Base-by-base conservation (phyloP, 2,888 invertebrate species). In the Hypercompe scribonia region DNA sequence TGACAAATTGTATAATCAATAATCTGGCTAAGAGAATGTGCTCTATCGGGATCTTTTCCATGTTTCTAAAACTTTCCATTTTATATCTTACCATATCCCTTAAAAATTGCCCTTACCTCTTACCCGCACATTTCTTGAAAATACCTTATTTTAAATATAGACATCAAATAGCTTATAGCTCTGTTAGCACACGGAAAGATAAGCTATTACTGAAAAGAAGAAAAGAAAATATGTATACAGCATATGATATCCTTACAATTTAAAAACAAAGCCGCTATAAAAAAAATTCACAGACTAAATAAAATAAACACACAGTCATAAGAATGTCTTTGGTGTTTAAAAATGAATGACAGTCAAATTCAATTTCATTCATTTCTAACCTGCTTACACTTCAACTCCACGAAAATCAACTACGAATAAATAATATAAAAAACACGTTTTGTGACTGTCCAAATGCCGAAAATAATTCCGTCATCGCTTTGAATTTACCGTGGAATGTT, bases 401-500 rank as follows among this genome's bases (percentile, higher is more conserved):
- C n/a, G 33, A 69, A 33, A 73, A 65, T 68, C 42, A 54, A 58
- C 66, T 46, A 66, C 31, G 15, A 46, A 34, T 21, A 74, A 76
- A 75, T 75, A 79, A 69, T 75, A 69, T 33, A 66, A 71, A 71
- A 75, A 69, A 76, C 66, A 72, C 70, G 81, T 78, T 79, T 24
- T 46, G 68, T 74, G 69, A 76, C 65, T 75, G 83, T 75, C 70
- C 80, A 66, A 84, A 80, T 46, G 74, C 69, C 76, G 64, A 79
- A 86, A 77, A 86, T 81, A 86, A 88, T 86, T 81, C 73, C 79
- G 80, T 79, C 83, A 75, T 78, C 78, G 72, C 72, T 70, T 75
- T 69, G 77, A 82, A 76, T 81, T 79, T 77, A 78, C 78, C 74
- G 77, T 73, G 67, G 79, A 83, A 82, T 88, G 87, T 89, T 89